Conservation (phyloP, 2,797 vertebrate genomes). For the Adrianichthys oophorus region DNA sequence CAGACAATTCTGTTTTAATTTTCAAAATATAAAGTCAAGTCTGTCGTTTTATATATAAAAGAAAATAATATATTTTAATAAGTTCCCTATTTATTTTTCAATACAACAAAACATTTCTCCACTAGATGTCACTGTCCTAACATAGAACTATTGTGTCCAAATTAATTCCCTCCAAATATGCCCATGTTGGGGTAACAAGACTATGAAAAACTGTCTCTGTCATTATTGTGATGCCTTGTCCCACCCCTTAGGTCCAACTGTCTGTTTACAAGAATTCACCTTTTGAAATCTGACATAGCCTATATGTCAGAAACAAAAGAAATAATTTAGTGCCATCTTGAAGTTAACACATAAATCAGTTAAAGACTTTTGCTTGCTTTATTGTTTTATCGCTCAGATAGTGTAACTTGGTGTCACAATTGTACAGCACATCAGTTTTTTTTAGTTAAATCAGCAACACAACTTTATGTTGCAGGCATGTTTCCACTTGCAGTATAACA, state of each 20-base stretch:
- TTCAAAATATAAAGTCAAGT: no score
- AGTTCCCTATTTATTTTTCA: no score
- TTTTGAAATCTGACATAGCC: no score
- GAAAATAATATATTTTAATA: no score
- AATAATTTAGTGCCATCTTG: no score
- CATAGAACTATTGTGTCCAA: conserved; percentile 9
- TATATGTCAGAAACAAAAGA: no score
- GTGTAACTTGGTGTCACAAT: no score
- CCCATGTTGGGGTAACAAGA: conserved; percentile 6
- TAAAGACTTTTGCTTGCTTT: conserved; percentile 1
- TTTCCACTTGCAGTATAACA: conserved; percentile 31
- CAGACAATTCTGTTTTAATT: no score
- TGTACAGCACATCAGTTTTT: conserved; percentile 4
- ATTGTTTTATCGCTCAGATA: neutral
- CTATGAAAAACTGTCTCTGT: conserved; percentile 1
- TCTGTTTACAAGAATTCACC: no score
- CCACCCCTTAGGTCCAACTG: no score
- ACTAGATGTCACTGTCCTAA: conserved; percentile 42
- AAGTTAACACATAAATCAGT: neutral
- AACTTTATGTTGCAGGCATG: conserved; percentile 31
- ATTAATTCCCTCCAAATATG: neutral
- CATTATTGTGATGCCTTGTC: neutral
- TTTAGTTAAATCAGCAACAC: conserved; percentile 15
- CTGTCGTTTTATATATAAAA: no score
- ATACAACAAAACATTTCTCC: conserved; percentile 5